phyloP scores from a whole-genome alignment of 1,140 invertebrate species.

The Papilio polyxenes region DNA sequence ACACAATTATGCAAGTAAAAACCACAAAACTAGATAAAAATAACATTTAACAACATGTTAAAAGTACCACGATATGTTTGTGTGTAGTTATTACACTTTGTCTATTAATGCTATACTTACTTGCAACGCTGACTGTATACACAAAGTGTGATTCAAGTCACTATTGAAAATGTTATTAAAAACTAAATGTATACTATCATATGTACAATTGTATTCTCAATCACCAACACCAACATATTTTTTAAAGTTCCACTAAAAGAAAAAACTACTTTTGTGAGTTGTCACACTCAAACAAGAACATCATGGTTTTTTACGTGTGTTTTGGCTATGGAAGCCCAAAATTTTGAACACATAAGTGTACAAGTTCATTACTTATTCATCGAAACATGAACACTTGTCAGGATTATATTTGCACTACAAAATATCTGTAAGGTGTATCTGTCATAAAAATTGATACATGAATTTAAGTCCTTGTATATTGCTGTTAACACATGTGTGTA shows the following conservation, averaged over 20 bases:
- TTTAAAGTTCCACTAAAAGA: neutral
- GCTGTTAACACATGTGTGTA: neutral
- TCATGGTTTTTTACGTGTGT: too few relatives aligned
- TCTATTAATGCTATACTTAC: neutral
- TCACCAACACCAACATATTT: neutral
- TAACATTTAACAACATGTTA: neutral
- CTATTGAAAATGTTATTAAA: neutral
- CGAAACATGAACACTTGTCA: neutral
- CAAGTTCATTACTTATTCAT: neutral
- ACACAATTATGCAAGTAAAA: neutral
- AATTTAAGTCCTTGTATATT: neutral
- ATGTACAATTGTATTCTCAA: neutral
- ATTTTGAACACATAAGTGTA: neutral
- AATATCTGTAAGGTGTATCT: neutral
- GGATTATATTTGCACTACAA: neutral
- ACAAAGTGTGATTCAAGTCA: neutral
- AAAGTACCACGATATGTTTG: neutral
- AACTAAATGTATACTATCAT: slow-evolving; percentile 4
- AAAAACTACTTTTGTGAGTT: neutral
- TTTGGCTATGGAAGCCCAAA: neutral
- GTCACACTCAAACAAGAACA: too few relatives aligned
- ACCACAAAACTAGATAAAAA: neutral
- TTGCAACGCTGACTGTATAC: neutral
- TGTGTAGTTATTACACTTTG: neutral
- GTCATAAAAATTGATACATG: neutral